phyloP scores from a whole-genome alignment of 2,113 vertebrate genomes.

The Pedetes capensis region DNA sequence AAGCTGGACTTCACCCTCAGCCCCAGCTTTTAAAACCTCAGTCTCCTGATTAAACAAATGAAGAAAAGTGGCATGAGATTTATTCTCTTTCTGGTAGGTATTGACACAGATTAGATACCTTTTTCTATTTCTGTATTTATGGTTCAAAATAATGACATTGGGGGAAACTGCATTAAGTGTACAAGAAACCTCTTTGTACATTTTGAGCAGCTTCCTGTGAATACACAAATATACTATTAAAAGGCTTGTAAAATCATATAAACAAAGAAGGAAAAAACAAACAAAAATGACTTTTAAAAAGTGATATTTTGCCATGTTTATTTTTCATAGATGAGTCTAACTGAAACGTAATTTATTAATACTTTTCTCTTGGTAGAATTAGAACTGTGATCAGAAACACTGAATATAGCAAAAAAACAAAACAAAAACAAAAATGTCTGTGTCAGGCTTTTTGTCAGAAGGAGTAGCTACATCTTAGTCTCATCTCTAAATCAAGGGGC shows the following conservation, averaged over 20 bases:
- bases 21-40: conserved; percentile 82
- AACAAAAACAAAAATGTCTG: neutral
- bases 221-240: neutral
- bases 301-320: neutral
- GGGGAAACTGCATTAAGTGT: neutral
- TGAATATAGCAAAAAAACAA: neutral
- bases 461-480: neutral
- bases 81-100: conserved; percentile 91
- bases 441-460: neutral
- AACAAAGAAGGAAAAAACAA: neutral
- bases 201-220: neutral
- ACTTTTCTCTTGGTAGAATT: neutral
- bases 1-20: conserved; percentile 91
- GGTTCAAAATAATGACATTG: neutral
- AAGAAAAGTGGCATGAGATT: conserved; percentile 90
- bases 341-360: neutral
- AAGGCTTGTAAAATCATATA: neutral
- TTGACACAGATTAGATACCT: neutral
- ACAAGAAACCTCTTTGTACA: neutral
- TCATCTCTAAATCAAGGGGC: neutral
- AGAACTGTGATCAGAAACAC: neutral
- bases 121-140: neutral
- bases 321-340: neutral
- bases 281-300: neutral
- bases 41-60: conserved; percentile 86